A percentile compares a stretch with the other conserved stretches of the same genome.
Conservation (phyloP, 2,888 invertebrate genomes). For the Agriopis aurantiaria region DNA sequence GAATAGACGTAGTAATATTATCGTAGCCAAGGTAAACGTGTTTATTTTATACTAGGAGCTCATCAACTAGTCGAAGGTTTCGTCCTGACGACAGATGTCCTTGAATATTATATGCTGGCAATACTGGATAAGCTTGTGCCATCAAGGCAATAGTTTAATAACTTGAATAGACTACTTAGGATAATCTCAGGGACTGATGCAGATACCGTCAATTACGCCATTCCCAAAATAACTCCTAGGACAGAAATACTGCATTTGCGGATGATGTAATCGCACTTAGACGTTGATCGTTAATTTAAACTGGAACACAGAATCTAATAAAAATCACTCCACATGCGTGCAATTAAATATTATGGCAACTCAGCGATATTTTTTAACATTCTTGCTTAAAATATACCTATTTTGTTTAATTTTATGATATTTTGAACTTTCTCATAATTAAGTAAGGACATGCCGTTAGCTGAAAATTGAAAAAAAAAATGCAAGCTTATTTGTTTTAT, state of each 20-base stretch:
- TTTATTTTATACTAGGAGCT: not conserved
- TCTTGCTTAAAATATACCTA: too few relatives aligned
- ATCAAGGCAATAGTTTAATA: not conserved
- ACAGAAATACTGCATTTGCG: conserved; percentile 49
- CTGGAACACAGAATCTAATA: conserved; percentile 52
- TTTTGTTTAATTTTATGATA: too few relatives aligned
- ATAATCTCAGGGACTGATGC: not conserved
- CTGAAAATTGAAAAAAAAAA: too few relatives aligned
- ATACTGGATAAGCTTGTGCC: not conserved
- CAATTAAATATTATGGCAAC: conserved; percentile 1
- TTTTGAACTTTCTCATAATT: too few relatives aligned
- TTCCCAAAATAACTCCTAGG: not conserved
- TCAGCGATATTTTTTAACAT: too few relatives aligned
- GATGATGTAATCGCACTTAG: conserved; percentile 58
- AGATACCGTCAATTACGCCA: not conserved
- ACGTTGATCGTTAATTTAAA: conserved; percentile 57
- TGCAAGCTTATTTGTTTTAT: too few relatives aligned
- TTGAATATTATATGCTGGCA: not conserved
- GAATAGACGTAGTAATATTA: conserved; percentile 45
- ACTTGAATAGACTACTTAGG: not conserved
- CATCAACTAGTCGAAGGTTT: too few relatives aligned
- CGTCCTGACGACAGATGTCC: too few relatives aligned
- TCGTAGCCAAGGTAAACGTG: conserved; percentile 48
- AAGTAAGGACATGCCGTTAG: too few relatives aligned
- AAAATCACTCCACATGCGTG: conserved; percentile 20